Base-by-base conservation (phyloP, 1,140 invertebrate genomes). In the Caerostris extrusa region DNA sequence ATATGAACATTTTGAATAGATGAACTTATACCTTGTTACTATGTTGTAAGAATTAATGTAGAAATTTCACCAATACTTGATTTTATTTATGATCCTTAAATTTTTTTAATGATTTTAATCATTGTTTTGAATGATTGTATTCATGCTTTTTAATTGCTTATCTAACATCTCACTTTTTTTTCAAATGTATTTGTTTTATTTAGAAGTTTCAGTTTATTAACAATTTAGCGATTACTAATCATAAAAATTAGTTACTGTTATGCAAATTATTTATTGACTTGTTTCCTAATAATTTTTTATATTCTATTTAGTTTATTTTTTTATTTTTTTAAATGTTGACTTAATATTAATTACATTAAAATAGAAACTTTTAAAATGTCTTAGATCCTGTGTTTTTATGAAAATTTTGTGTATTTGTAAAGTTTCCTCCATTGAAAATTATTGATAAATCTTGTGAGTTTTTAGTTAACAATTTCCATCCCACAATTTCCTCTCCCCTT, bases 41-140 rank as follows among this genome's bases (percentile, higher is more conserved):
- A 34, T 8, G 5, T 34, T 3, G 8, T 77, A 77, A 77, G 34
- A 87, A 61, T 60, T 61, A 61, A 87, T 64, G 60, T 87, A 87
- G 60, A 87, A 61, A 64, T 64, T 87, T 87, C 57, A 87, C 57
- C 3, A 12, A 50, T 50, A 77, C 53, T 77, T 85, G 34, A 57
- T 85, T 57, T 58, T 4, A 56, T 57, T 19, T 19, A 2, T 56
- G n/a, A 19, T 2, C 19, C 17, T 17, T 85, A 8, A n/a, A 5
- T 34, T 85, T 85, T 6, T 85, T 56, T 17, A 34, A 53, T 64
- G 7, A 64, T 83, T 83, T 53, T 34, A 34, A 56, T 53, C 34
- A 34, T 17, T 10, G 64, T 53, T 85, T 50, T 34, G 6, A 34
- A 34, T 87, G 57, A 10, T 87, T 60, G n/a, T 60, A 64, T 50